Conservation (phyloP, 2,113 vertebrate species). For the Toxostoma redivivum region DNA sequence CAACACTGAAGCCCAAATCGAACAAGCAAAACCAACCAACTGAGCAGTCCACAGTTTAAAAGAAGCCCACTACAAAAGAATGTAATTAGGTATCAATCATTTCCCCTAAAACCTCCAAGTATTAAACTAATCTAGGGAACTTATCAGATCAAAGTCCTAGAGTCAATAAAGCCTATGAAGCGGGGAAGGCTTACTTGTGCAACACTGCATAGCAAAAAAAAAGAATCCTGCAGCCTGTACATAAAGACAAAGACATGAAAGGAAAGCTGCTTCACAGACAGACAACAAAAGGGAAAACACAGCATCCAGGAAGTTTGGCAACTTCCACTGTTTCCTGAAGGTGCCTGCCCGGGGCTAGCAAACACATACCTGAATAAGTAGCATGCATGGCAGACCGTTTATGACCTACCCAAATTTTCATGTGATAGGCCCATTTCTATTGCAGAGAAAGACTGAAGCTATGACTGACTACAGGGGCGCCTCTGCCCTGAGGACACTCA, state of each 20-base stretch:
- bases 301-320: neutral
- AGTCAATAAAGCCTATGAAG: neutral
- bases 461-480: neutral
- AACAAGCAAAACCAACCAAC: neutral
- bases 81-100: neutral
- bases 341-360: neutral
- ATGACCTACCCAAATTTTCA: neutral
- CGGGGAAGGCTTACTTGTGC: neutral
- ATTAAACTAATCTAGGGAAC: neutral
- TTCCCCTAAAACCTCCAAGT: neutral
- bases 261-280: neutral
- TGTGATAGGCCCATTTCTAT: neutral
- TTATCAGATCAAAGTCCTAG: neutral
- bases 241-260: neutral
- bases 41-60: neutral
- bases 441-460: neutral
- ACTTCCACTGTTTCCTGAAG: neutral
- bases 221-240: neutral
- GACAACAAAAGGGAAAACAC: neutral
- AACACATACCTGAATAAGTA: neutral
- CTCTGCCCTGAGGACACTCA: neutral
- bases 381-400: neutral
- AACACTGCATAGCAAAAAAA: neutral
- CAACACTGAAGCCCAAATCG: neutral
- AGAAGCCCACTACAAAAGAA: neutral